These are phyloP conservation scores for Drosophila pegasa DNA, from an alignment of 2,888 invertebrate genomes.

Conservation along the genomic window DNA sequence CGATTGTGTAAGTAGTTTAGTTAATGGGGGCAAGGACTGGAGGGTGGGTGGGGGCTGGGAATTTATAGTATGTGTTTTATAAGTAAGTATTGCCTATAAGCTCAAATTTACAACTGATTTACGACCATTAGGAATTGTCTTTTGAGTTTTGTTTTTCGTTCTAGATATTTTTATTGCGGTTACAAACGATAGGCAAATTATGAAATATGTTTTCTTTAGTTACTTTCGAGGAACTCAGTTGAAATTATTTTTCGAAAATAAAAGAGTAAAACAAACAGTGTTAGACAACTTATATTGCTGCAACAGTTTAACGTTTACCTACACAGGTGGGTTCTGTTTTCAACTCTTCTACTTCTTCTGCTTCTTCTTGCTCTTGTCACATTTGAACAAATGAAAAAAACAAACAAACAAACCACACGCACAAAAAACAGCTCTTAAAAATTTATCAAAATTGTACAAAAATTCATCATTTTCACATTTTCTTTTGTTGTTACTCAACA, in stretches of 20 bases:
- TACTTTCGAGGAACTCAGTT: constrained; percentile 49
- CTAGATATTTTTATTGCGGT: constrained; percentile 8
- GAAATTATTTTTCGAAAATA: constrained; percentile 12
- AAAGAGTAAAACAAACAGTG: constrained; percentile 21
- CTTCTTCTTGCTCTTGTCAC: constrained; percentile 52
- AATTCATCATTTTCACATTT: constrained; percentile 39
- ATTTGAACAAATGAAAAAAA: constrained; percentile 21
- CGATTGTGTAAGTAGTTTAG: constrained; percentile 44
- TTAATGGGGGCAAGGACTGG: neutral
- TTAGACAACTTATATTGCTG: constrained; percentile 43
- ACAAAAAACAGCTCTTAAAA: constrained; percentile 72
- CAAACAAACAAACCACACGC: constrained; percentile 55
- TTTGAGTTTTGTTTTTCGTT: constrained; percentile 5
- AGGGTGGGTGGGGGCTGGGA: constrained; percentile 17
- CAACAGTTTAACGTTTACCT: constrained; percentile 62
- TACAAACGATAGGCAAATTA: constrained; percentile 48
- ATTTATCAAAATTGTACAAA: constrained; percentile 78
- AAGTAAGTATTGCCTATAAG: constrained; percentile 72
- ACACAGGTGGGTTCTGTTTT: constrained; percentile 71
- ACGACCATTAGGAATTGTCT: constrained; percentile 53
- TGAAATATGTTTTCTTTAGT: constrained; percentile 40
- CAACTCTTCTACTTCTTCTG: constrained; percentile 29
- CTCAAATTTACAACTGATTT: constrained; percentile 81
- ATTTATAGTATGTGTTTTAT: constrained; percentile 45
- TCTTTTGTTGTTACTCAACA: constrained; percentile 37